Evolutionary conservation across 2,797 vertebrate species (phyloP), one percentile per base, ranked within the genome.

Genomic region (Gobionotothen gibberifrons): DNA sequence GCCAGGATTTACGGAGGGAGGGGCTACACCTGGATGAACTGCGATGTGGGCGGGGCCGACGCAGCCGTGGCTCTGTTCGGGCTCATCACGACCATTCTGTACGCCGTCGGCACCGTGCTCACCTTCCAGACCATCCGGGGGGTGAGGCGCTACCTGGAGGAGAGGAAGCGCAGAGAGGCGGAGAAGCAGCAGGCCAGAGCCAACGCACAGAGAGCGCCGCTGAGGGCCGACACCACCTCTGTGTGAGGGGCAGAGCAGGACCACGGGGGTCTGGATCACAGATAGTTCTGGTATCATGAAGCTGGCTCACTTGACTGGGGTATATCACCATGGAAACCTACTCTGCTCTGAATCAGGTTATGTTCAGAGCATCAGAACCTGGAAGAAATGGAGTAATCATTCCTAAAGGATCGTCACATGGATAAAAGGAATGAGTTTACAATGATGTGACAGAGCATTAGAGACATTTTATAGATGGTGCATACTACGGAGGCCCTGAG

Each of bases 11-110:
- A 99, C 0, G 92, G 93, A 0, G 89, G 96, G 6, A 95, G 85
- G 0, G 97, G 98, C 43, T 97, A 97, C 74, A 98, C 96, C 55
- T 98, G 96, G 93, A 97, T 98, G 97, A 97, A 90, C 93, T 99
- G 98, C 1, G 82, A 88, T 0, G 94, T 99, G 29, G 87, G 95
- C 17, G 98, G 98, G 0, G 97, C 92, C 0, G 98, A 99, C 0
- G 98, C 96, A 0, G 95, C 96, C 0, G 96, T 99, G 1, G 95
- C 95, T 4, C 90, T 99, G 52, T 99, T 99, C 0, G 97, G 96
- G 0, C 91, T 97, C 0, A 88, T 96, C 40, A 96, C 96, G 0
- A 93, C 95, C 59, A 93, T 97, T 47, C 75, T 97, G 74, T 99
- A 98, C 49, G 48, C 83, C 0, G 86, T 63, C 2, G 98, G 97